phyloP scores from a whole-genome alignment of 2,888 invertebrate genomes.

The Acleris cristana region DNA sequence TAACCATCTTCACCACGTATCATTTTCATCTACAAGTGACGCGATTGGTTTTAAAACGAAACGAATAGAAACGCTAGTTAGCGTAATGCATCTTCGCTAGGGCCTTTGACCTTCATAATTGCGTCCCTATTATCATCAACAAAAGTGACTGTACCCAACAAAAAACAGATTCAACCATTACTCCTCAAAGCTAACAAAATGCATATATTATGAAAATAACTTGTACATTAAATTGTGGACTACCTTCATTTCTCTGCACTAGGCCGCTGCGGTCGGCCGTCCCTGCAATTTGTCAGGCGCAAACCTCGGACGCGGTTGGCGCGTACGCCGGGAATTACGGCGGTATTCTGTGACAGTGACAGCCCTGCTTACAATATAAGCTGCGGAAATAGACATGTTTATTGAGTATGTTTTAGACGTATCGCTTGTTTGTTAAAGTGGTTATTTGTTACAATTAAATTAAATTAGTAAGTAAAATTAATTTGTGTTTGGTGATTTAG shows the following conservation, averaged over 20 bases:
- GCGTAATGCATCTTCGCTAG: too few species aligned
- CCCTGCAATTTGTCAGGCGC: constrained; percentile 34
- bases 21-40: too few species aligned
- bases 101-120: too few species aligned
- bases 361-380: constrained; percentile 20
- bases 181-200: neutral
- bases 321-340: constrained; percentile 28
- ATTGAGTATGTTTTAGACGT: too few species aligned
- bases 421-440: too few species aligned
- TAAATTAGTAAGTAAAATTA: too few species aligned
- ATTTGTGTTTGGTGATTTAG: too few species aligned
- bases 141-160: neutral
- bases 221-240: constrained; percentile 7
- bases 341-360: constrained; percentile 33
- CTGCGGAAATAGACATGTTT: constrained; percentile 16
- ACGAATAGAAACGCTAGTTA: too few species aligned
- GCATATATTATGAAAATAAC: constrained; percentile 2
- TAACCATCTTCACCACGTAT: too few species aligned
- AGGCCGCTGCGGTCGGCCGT: constrained; percentile 29
- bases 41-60: too few species aligned
- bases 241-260: constrained; percentile 5
- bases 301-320: constrained; percentile 32
- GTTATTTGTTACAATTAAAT: too few species aligned
- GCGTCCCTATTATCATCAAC: too few species aligned
- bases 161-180: neutral